A percentile compares a stretch with the other conserved stretches of the same genome.
phyloP scores from a whole-genome alignment of 1,140 invertebrate genomes.

The Trissolcus basalis region DNA sequence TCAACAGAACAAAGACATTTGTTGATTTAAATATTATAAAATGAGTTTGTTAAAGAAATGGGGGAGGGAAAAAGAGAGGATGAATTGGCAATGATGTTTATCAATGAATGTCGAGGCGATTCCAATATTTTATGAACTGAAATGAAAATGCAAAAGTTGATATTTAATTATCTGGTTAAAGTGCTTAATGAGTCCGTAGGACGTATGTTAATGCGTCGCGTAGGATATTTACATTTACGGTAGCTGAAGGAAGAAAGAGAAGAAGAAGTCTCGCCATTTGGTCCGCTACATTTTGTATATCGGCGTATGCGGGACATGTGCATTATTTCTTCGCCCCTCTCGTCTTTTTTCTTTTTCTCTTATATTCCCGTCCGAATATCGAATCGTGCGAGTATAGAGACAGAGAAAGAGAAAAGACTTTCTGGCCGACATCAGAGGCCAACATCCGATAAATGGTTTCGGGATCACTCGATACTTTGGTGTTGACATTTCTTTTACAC shows the following conservation, averaged over 20 bases:
- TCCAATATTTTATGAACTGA: constrained; percentile 37
- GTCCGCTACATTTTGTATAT: constrained; percentile 62
- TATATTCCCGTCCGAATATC: constrained; percentile 19
- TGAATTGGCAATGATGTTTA: too few relatives aligned
- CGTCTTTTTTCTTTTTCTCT: constrained; percentile 6
- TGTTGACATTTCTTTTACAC: constrained; percentile 32
- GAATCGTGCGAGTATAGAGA: constrained; percentile 45
- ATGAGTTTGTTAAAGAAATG: too few relatives aligned
- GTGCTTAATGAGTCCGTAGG: constrained; percentile 72
- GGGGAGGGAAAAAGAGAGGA: too few relatives aligned
- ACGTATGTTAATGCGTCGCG: constrained; percentile 74
- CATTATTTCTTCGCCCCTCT: constrained; percentile 23
- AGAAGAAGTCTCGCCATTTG: constrained; percentile 41
- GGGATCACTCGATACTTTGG: constrained; percentile 59
- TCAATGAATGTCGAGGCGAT: constrained; percentile 14
- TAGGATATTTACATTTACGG: constrained; percentile 74
- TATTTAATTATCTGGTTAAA: constrained; percentile 74
- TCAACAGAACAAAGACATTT: too few relatives aligned
- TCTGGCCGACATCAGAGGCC: constrained; percentile 63
- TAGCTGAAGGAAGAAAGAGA: constrained; percentile 60
- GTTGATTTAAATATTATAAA: too few relatives aligned
- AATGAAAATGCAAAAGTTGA: constrained; percentile 49
- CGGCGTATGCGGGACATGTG: constrained; percentile 59
- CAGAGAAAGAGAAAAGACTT: constrained; percentile 59
- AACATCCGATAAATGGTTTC: constrained; percentile 74